Conservation (phyloP, 2,797 vertebrate species). For the Varecia variegata region DNA sequence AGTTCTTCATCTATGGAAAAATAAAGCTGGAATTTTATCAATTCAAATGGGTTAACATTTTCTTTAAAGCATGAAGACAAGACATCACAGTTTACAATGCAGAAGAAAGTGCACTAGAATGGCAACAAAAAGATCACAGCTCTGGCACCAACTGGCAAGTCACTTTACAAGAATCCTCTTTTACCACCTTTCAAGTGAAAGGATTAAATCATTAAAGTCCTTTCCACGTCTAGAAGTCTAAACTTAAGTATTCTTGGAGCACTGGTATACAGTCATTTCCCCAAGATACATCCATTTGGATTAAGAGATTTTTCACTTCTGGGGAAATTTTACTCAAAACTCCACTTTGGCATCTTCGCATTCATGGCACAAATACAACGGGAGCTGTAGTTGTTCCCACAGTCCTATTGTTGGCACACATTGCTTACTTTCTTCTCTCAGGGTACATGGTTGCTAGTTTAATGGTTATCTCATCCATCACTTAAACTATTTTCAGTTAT, state of each 20-base stretch:
- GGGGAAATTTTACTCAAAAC: background rate
- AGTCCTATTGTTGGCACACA: background rate
- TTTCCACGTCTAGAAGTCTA: background rate
- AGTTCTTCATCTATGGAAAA: slow-evolving; percentile 89
- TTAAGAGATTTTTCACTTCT: background rate
- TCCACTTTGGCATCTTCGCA: background rate
- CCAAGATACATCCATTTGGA: background rate
- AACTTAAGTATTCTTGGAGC: background rate
- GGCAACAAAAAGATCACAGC: background rate
- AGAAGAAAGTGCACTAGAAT: background rate
- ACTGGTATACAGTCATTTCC: background rate
- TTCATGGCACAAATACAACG: background rate
- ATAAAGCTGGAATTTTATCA: slow-evolving; percentile 6
- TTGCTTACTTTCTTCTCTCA: background rate
- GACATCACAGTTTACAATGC: background rate
- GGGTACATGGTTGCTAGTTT: background rate
- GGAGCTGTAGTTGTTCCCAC: background rate
- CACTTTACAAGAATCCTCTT: background rate
- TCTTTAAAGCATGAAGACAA: background rate
- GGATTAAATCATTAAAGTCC: background rate
- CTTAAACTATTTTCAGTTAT: background rate
- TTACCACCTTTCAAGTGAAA: background rate
- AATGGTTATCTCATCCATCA: background rate
- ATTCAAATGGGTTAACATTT: background rate
- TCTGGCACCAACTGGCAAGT: background rate